Percentiles rank a stretch among this genome's conserved stretches.
Evolutionary conservation across 2,888 invertebrate species (phyloP).

Genomic region (Thymelicus lineola): DNA sequence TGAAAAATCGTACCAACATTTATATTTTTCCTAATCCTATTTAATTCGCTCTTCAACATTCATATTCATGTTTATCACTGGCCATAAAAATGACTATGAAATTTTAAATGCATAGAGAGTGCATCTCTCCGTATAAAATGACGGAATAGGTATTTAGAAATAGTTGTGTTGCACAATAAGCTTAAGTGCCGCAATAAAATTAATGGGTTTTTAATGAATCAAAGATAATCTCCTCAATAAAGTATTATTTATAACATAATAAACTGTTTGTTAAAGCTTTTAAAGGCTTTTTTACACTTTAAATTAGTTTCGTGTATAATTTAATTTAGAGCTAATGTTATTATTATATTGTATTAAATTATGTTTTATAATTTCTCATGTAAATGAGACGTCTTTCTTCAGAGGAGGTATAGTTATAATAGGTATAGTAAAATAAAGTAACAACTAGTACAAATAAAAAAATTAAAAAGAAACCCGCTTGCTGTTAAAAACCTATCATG

Average conservation of each 20-base stretch:
- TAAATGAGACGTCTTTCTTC: too few species aligned
- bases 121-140: slow-evolving; percentile 26
- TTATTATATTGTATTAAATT: too few species aligned
- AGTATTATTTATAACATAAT: slow-evolving; percentile 6
- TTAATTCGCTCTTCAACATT: slow-evolving; percentile 39
- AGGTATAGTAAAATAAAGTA: too few species aligned
- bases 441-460: too few species aligned
- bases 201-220: slow-evolving; percentile 7
- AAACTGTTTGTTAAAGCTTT: not conserved
- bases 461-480: too few species aligned
- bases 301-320: too few species aligned
- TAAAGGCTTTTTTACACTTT: too few species aligned
- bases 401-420: too few species aligned
- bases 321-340: too few species aligned
- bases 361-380: too few species aligned
- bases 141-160: slow-evolving; percentile 16
- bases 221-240: not conserved
- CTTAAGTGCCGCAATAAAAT: not conserved
- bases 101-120: slow-evolving; percentile 31
- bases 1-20: not conserved
- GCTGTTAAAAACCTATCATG: too few species aligned
- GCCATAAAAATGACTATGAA: slow-evolving; percentile 43
- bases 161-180: not conserved
- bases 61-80: slow-evolving; percentile 43
- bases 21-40: slow-evolving; percentile 16